phyloP scores from a whole-genome alignment of 2,888 invertebrate species.

The Andrena haemorrhoa region DNA sequence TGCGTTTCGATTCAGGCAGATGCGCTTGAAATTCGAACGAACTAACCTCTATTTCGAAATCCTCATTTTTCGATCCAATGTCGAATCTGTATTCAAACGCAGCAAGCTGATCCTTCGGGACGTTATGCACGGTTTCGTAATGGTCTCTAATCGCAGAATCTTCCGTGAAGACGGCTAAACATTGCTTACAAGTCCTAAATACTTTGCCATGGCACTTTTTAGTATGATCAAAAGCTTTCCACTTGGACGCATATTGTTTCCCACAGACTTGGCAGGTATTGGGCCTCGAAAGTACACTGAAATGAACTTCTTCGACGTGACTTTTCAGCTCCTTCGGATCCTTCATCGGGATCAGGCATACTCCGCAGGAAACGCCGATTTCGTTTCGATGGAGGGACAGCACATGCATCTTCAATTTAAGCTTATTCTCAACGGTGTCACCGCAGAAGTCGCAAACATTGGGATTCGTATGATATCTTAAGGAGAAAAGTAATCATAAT shows the following conservation, averaged over 20 bases:
- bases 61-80: constrained; percentile 69
- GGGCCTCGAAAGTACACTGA: constrained; percentile 85
- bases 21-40: background rate
- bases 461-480: constrained; percentile 81
- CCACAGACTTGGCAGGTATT: constrained; percentile 88
- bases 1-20: background rate
- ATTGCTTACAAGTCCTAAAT: constrained; percentile 87
- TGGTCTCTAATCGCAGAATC: constrained; percentile 86
- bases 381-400: constrained; percentile 86
- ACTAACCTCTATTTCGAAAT: constrained; percentile 65
- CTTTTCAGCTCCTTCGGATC: constrained; percentile 86
- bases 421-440: constrained; percentile 86
- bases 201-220: constrained; percentile 87
- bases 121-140: constrained; percentile 84
- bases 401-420: constrained; percentile 87
- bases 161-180: constrained; percentile 87
- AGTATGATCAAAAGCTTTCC: constrained; percentile 87
- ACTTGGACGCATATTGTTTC: constrained; percentile 87
- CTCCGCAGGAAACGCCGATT: constrained; percentile 86
- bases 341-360: constrained; percentile 87
- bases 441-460: constrained; percentile 88
- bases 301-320: constrained; percentile 86
- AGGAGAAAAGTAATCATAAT: background rate
- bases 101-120: constrained; percentile 81
- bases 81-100: constrained; percentile 80